Conservation (phyloP, 1,140 invertebrate species). For the Rhopalosiphum maidis region DNA sequence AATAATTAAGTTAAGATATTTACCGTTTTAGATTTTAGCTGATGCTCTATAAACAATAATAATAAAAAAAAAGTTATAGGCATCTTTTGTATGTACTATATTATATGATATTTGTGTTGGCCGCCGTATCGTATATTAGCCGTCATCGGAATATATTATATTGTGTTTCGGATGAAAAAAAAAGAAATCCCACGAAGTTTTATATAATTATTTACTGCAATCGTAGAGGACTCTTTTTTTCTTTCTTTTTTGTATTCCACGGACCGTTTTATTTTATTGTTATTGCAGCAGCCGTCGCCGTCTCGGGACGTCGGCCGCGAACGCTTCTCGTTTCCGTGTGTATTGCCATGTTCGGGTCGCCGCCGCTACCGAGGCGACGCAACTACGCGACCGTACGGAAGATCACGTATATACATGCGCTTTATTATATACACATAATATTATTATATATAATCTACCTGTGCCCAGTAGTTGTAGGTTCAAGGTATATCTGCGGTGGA, state of each 20-base stretch:
- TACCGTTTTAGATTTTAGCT: too few relatives aligned
- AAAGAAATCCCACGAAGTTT: constrained; percentile 36
- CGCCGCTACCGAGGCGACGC: background rate
- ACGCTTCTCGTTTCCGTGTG: background rate
- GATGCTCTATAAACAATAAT: too few relatives aligned
- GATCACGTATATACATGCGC: constrained; percentile 16
- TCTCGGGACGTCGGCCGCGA: constrained; percentile 12
- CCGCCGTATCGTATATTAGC: background rate
- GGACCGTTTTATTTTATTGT: constrained; percentile 54
- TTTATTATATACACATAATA: background rate
- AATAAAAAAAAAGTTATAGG: too few relatives aligned
- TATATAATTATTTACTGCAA: background rate
- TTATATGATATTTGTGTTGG: background rate
- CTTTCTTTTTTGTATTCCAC: background rate
- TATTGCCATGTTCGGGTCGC: background rate
- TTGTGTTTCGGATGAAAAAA: background rate
- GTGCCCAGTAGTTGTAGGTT: background rate
- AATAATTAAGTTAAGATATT: too few relatives aligned
- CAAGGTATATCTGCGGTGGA: background rate
- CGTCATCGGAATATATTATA: background rate
- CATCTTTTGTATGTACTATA: background rate
- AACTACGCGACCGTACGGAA: background rate
- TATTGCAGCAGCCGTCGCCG: constrained; percentile 18
- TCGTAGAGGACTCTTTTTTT: background rate
- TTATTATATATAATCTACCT: background rate